Conservation (phyloP, 2,888 invertebrate genomes). For the Eupeodes latifasciatus region DNA sequence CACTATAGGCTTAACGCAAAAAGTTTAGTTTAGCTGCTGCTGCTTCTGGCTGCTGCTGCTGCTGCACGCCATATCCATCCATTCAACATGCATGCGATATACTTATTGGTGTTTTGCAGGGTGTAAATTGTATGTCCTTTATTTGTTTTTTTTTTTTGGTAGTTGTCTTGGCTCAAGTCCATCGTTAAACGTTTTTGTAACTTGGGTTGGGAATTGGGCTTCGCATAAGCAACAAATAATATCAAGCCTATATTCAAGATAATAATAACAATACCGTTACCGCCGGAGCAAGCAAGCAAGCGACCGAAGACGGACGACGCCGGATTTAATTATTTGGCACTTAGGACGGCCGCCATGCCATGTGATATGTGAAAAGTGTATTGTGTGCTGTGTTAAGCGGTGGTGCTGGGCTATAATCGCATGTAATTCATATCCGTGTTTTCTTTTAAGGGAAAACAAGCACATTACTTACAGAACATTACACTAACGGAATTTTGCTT, state of each 20-base stretch:
- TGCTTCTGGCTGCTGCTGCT: background rate
- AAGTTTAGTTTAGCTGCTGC: conserved; percentile 25
- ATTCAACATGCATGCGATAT: conserved; percentile 71
- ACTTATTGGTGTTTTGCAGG: conserved; percentile 72
- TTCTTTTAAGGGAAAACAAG: conserved; percentile 12
- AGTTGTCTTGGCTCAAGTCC: conserved; percentile 68
- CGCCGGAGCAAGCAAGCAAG: background rate
- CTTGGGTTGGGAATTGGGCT: background rate
- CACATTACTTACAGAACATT: conserved; percentile 40
- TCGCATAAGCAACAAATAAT: conserved; percentile 49
- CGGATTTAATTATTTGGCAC: conserved; percentile 74
- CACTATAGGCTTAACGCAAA: conserved; percentile 48
- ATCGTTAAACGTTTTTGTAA: conserved; percentile 43
- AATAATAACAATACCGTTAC: conserved; percentile 5
- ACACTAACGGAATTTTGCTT: conserved; percentile 27
- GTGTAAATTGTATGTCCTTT: conserved; percentile 65
- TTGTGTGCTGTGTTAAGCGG: too few species aligned
- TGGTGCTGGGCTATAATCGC: conserved; percentile 54
- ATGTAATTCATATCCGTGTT: conserved; percentile 68
- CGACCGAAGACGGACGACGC: background rate
- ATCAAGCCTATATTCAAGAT: conserved; percentile 17
- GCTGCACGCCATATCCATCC: conserved; percentile 67
- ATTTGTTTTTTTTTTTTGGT: conserved; percentile 40
- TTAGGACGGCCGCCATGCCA: conserved; percentile 30
- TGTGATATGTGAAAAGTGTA: conserved; percentile 44